These are phyloP conservation scores for Neopelma chrysocephalum DNA, from an alignment of 2,797 vertebrate genomes.

Conservation along the genomic window DNA sequence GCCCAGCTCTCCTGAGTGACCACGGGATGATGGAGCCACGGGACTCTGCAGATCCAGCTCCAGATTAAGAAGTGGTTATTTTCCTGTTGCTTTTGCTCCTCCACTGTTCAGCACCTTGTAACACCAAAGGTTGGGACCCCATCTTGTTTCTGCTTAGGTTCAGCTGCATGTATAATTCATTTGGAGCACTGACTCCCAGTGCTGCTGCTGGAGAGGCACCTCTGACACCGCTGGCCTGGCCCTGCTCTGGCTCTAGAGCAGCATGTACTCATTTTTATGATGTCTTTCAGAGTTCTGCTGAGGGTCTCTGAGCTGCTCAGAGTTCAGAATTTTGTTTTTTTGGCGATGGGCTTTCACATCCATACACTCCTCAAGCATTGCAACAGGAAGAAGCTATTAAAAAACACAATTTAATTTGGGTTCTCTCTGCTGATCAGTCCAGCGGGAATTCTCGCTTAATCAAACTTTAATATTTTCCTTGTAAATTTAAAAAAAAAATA, in stretches of 20 bases:
- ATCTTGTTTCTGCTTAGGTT: not conserved
- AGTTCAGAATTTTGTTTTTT: not conserved
- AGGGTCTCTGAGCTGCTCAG: not conserved
- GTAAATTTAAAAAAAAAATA: slow-evolving; percentile 72
- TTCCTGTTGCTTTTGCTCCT: not conserved
- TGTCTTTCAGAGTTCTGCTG: not conserved
- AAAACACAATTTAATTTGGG: slow-evolving; percentile 46
- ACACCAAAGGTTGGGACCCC: not conserved
- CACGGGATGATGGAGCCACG: fast-evolving
- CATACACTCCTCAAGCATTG: slow-evolving; percentile 16
- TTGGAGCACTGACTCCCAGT: not conserved
- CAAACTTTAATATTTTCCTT: slow-evolving; percentile 69
- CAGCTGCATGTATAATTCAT: not conserved
- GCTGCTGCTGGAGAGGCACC: not conserved
- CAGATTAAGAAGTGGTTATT: not conserved
- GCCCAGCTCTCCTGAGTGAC: not conserved
- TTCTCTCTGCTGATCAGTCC: slow-evolving; percentile 50
- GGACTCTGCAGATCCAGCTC: not conserved
- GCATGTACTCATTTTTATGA: not conserved
- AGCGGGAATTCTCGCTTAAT: slow-evolving; percentile 70
- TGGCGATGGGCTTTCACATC: not conserved
- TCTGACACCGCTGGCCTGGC: not conserved
- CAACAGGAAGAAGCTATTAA: slow-evolving; percentile 48
- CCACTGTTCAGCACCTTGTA: not conserved
- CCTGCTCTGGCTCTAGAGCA: not conserved